Conservation (phyloP, 1,140 invertebrate species). For the Propsilocerus akamusi region DNA sequence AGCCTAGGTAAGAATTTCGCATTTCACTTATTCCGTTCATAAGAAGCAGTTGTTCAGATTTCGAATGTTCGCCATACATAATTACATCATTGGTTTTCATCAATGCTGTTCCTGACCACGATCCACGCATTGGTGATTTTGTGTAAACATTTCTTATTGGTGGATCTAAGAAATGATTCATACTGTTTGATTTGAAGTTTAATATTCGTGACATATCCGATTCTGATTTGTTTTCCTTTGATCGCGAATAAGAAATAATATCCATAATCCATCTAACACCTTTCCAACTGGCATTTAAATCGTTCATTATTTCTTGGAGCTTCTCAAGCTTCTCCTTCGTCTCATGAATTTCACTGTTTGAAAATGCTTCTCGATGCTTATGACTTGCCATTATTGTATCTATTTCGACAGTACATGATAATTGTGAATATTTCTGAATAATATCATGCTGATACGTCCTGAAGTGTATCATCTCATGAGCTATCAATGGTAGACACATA, state of each 20-base stretch:
- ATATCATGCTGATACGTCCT: slow-evolving; percentile 78
- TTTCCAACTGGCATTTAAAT: slow-evolving; percentile 76
- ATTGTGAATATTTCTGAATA: slow-evolving; percentile 69
- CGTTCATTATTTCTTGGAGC: slow-evolving; percentile 62
- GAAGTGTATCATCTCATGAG: slow-evolving; percentile 85
- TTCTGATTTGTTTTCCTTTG: slow-evolving; percentile 26
- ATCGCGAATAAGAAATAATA: slow-evolving; percentile 73
- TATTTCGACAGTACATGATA: slow-evolving; percentile 83
- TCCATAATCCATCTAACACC: slow-evolving; percentile 88
- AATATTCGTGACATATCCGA: slow-evolving; percentile 18
- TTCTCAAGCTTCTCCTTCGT: slow-evolving; percentile 69
- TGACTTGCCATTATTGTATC: slow-evolving; percentile 84
- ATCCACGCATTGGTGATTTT: slow-evolving; percentile 47
- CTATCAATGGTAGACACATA: slow-evolving; percentile 62
- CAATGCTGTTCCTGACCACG: slow-evolving; percentile 64
- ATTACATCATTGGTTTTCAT: slow-evolving; percentile 14
- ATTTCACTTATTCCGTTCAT: background rate
- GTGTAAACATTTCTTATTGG: slow-evolving; percentile 6
- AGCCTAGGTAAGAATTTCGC: no score
- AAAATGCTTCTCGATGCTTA: slow-evolving; percentile 83
- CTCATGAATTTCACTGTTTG: slow-evolving; percentile 60
- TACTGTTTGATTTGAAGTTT: slow-evolving; percentile 12
- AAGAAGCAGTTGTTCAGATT: slow-evolving; percentile 57
- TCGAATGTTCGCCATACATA: slow-evolving; percentile 49
- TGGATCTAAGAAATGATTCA: slow-evolving; percentile 7